Conservation (phyloP, 2,888 invertebrate genomes). For the Troglohyphantes excavatus region DNA sequence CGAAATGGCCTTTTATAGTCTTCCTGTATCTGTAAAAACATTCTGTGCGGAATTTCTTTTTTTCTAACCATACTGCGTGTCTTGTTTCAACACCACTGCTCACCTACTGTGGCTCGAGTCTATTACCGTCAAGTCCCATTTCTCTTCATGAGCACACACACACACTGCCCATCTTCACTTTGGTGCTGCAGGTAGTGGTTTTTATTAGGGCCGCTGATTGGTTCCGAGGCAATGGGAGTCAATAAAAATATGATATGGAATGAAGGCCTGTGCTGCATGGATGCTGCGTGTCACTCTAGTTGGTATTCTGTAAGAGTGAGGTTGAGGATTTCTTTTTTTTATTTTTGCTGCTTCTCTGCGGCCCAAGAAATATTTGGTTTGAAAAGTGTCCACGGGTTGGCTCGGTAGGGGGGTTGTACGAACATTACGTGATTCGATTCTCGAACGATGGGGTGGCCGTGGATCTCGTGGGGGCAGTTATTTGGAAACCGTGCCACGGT, state of each 20-base stretch:
- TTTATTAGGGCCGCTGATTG: constrained; percentile 55
- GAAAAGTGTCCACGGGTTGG: constrained; percentile 53
- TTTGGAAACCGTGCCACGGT: constrained; percentile 47
- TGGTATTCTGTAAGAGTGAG: constrained; percentile 57
- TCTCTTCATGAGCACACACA: constrained; percentile 51
- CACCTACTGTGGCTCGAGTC: constrained; percentile 39
- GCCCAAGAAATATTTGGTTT: constrained; percentile 66
- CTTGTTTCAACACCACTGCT: constrained; percentile 33
- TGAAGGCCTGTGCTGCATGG: constrained; percentile 1
- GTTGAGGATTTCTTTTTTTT: not conserved
- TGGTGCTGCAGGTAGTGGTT: constrained; percentile 56
- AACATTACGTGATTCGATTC: constrained; percentile 64
- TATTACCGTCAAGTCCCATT: constrained; percentile 60
- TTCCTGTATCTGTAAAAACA: not conserved
- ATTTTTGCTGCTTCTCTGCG: constrained; percentile 3
- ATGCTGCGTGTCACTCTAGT: constrained; percentile 33
- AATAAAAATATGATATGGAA: constrained; percentile 76
- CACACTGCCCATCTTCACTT: not conserved
- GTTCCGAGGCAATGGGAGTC: constrained; percentile 61
- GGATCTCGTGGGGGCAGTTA: constrained; percentile 46
- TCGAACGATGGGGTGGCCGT: constrained; percentile 14
- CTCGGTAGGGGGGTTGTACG: constrained; percentile 28
- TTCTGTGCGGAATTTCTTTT: not conserved
- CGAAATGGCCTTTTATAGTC: not conserved
- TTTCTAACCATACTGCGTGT: not conserved